Base-by-base conservation (phyloP, 2,888 invertebrate species). In the Creontiades dilutus region DNA sequence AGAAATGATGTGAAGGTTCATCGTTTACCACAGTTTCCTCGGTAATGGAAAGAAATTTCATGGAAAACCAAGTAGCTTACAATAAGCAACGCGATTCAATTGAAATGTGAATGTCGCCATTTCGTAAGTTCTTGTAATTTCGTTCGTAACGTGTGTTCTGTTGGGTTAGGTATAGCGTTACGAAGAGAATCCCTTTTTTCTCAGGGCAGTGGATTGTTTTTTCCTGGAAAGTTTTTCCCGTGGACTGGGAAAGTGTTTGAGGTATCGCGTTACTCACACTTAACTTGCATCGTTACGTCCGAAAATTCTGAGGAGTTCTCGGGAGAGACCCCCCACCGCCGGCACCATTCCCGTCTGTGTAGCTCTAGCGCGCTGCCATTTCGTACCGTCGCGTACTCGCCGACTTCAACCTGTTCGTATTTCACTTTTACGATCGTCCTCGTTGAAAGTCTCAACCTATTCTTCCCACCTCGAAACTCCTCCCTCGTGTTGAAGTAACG, bases 271-370 rank as follows among this genome's bases (percentile, higher is more conserved):
- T 76, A 76, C 76, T 76, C 12, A 76, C 76, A 76, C 76, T 76
- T 76, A 76, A 76, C 76, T 27, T 76, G 27, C 27, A 76, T 76
- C 27, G 76, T 76, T 76, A 76, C 76, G 76, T 76, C 76, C 76
- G 76, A 76, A 76, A 76, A 23, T 76, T 76, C 76, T n/a, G 37
- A 14, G 27, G 76, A 27, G 76, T 27, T 76, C 76, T 76, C 27
- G 76, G 19, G 16, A 76, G 19, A 23, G 4, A 2, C 37, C 37
- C 37, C 37, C 37, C 37, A 2, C 37, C 37, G 3, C 37, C 37
- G 3, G 3, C 37, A 2, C 37, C 37, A 37, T 7, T 37, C 37
- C 37, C 37, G 7, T 7, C 37, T 2, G 3, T 37, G 7, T 37
- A 37, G 37, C 37, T 37, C 2, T 7, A 37, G 3, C 37, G 37